These are phyloP conservation scores for Coptodon bakossiorum DNA, from an alignment of 2,113 vertebrate species.

Conservation along the genomic window DNA sequence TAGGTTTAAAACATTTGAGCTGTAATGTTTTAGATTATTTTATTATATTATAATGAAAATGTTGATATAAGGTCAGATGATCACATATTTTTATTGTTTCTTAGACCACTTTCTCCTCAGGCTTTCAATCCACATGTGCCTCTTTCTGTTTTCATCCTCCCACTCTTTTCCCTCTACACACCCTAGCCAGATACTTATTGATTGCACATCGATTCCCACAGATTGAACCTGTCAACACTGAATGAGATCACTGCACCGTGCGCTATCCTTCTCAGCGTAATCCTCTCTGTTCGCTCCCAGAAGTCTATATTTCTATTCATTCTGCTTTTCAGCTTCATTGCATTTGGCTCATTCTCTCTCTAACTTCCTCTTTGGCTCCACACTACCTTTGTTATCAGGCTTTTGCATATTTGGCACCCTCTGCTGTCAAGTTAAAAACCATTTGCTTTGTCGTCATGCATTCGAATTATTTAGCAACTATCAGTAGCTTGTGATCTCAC, in stretches of 20 bases:
- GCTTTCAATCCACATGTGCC: background rate
- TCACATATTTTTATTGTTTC: background rate
- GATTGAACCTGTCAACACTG: background rate
- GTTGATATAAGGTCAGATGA: background rate
- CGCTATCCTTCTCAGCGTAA: background rate
- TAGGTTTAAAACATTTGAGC: background rate
- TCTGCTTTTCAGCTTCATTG: background rate
- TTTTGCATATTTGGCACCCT: constrained; percentile 36
- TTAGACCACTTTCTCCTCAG: background rate
- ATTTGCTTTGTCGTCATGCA: background rate
- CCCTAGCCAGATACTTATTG: background rate
- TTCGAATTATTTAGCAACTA: background rate
- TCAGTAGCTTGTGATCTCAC: background rate
- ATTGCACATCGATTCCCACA: constrained; percentile 3
- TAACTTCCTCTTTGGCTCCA: background rate
- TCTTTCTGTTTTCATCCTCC: background rate
- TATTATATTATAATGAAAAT: background rate
- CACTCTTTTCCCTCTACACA: background rate
- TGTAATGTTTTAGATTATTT: background rate
- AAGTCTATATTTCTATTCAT: background rate
- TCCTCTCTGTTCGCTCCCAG: background rate
- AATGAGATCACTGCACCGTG: background rate
- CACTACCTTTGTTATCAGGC: background rate
- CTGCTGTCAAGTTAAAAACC: constrained; percentile 29
- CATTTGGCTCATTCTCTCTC: background rate